A percentile compares a stretch with the other conserved stretches of the same genome.
These are phyloP conservation scores for Semicossyphus pulcher DNA, from an alignment of 2,113 vertebrate genomes.

Conservation along the genomic window DNA sequence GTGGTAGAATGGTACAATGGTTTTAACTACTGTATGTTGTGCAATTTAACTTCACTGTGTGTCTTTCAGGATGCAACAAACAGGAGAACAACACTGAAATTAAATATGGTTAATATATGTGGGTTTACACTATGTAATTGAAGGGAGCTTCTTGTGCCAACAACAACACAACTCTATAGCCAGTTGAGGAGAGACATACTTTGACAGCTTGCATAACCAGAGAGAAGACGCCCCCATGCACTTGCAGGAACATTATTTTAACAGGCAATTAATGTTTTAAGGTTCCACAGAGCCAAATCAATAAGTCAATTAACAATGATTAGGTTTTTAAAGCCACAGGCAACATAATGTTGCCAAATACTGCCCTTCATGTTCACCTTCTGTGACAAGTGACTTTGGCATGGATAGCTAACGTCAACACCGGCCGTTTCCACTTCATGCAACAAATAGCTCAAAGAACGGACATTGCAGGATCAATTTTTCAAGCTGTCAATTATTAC, in stretches of 20 bases:
- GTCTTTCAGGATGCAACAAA: not conserved
- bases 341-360: not conserved
- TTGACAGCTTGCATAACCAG: constrained; percentile 22
- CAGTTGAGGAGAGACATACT: not conserved
- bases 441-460: rapidly evolving
- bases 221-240: constrained; percentile 13
- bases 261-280: too few relatives aligned
- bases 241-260: constrained; percentile 12
- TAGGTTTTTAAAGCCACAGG: not conserved
- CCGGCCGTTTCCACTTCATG: not conserved
- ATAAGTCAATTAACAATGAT: not conserved
- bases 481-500: not conserved
- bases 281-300: not conserved
- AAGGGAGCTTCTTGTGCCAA: too few relatives aligned
- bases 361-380: constrained; percentile 80
- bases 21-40: too few relatives aligned
- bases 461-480: not conserved
- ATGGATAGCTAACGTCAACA: not conserved
- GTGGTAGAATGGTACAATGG: too few relatives aligned
- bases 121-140: too few relatives aligned
- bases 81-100: too few relatives aligned
- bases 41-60: not conserved
- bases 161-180: not conserved
- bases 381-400: constrained; percentile 47
- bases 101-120: too few relatives aligned